Evolutionary conservation across 2,113 vertebrate genomes (phyloP).

Genomic region (Rhipidura dahli): DNA sequence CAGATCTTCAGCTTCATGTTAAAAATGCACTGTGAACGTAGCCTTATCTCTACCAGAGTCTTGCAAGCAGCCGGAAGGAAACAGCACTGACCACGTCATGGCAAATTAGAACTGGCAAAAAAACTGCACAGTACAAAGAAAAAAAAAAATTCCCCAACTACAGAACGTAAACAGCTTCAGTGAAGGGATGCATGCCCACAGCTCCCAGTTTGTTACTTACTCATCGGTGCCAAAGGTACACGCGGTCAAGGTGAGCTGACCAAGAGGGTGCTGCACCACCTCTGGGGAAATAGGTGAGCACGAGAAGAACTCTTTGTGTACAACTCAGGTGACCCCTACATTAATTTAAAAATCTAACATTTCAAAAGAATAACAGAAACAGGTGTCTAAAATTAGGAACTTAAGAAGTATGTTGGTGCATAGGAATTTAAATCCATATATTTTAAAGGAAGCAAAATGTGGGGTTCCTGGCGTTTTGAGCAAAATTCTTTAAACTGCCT

Average conservation of each 20-base stretch:
- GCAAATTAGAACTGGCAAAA: slow-evolving; percentile 81
- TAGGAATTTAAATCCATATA: background rate
- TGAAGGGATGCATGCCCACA: background rate
- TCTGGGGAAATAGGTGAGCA: background rate
- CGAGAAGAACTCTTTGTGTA: rapidly evolving
- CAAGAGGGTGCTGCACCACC: background rate
- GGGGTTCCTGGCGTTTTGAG: background rate
- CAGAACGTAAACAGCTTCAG: slow-evolving; percentile 52
- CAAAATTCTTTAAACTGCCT: background rate
- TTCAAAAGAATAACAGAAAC: background rate
- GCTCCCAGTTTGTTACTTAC: background rate
- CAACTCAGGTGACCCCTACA: background rate
- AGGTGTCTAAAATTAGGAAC: background rate
- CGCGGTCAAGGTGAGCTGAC: background rate
- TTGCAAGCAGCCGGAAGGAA: slow-evolving; percentile 83
- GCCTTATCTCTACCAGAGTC: slow-evolving; percentile 78
- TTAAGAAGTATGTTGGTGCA: background rate
- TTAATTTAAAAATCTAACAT: background rate
- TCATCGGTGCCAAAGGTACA: background rate
- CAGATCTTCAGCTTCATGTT: slow-evolving; percentile 33
- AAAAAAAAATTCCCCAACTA: slow-evolving; percentile 49
- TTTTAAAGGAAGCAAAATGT: background rate
- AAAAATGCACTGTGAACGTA: slow-evolving; percentile 52
- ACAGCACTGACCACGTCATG: slow-evolving; percentile 79
- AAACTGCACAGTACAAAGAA: slow-evolving; percentile 69